Conservation (phyloP, 1,140 invertebrate species). For the Chrysomallon squamiferum region DNA sequence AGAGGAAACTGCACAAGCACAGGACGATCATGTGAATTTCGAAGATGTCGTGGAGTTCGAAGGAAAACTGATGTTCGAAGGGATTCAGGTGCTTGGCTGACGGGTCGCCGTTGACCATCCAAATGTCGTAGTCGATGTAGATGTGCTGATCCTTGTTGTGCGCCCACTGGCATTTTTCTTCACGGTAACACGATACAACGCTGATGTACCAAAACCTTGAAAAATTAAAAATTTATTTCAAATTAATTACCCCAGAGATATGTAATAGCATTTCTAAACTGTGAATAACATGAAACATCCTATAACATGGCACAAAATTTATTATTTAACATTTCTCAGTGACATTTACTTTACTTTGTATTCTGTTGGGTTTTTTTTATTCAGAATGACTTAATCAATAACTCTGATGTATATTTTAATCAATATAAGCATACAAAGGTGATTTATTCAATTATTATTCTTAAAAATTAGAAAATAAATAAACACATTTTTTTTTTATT, state of each 20-base stretch:
- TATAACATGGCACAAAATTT: too few species aligned
- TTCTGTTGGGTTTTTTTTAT: too few species aligned
- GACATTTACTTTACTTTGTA: too few species aligned
- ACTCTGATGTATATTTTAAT: too few species aligned
- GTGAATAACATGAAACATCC: too few species aligned
- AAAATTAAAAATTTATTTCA: conserved; percentile 14
- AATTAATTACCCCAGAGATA: neutral
- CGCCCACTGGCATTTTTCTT: conserved; percentile 51
- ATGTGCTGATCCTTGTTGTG: conserved; percentile 45
- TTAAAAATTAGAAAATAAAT: too few species aligned
- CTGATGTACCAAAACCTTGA: conserved; percentile 94
- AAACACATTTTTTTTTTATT: too few species aligned
- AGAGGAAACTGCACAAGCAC: conserved; percentile 82
- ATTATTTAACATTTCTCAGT: too few species aligned
- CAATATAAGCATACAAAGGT: too few species aligned
- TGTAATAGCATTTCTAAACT: too few species aligned
- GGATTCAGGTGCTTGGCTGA: conserved; percentile 72
- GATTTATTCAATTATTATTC: too few species aligned
- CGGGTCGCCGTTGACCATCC: conserved; percentile 95
- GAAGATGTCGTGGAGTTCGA: conserved; percentile 86
- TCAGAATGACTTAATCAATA: too few species aligned
- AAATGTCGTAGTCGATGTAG: conserved; percentile 87
- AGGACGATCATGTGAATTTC: conserved; percentile 92
- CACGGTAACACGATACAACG: conserved; percentile 86
- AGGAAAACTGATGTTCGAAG: conserved; percentile 94